A percentile compares a stretch with the other conserved stretches of the same genome.
phyloP scores from a whole-genome alignment of 2,888 invertebrate species.

The Plemyria rubiginata region DNA sequence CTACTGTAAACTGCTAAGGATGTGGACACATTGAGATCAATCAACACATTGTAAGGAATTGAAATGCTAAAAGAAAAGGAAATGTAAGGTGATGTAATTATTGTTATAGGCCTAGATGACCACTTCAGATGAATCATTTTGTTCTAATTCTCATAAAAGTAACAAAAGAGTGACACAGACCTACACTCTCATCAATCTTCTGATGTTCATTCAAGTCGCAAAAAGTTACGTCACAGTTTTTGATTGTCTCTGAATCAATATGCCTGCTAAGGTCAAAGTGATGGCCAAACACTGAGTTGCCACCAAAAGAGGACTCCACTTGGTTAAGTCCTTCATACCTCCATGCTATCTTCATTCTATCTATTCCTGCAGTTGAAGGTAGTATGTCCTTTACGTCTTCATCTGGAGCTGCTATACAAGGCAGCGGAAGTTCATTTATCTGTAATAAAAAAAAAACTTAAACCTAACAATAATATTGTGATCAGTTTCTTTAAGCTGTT shows the following conservation, averaged over 20 bases:
- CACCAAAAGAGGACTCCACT: conserved; percentile 83
- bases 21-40: too few species aligned
- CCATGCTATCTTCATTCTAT: conserved; percentile 95
- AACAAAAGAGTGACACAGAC: conserved; percentile 18
- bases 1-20: too few species aligned
- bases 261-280: conserved; percentile 92
- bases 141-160: too few species aligned
- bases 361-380: conserved; percentile 51
- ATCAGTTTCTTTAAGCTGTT: too few species aligned
- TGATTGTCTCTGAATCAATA: conserved; percentile 86
- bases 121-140: too few species aligned
- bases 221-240: conserved; percentile 83
- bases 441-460: conserved; percentile 50
- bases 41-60: too few species aligned
- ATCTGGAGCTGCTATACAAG: conserved; percentile 74
- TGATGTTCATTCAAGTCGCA: conserved; percentile 72
- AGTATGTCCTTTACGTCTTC: conserved; percentile 61
- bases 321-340: conserved; percentile 91
- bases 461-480: neutral
- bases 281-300: conserved; percentile 87
- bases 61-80: too few species aligned
- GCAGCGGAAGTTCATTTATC: conserved; percentile 82
- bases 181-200: conserved; percentile 39
- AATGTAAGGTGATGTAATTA: too few species aligned
- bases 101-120: too few species aligned